Percentiles rank a stretch among this genome's conserved stretches.
phyloP scores from a whole-genome alignment of 2,113 vertebrate genomes.

The Eira barbara region DNA sequence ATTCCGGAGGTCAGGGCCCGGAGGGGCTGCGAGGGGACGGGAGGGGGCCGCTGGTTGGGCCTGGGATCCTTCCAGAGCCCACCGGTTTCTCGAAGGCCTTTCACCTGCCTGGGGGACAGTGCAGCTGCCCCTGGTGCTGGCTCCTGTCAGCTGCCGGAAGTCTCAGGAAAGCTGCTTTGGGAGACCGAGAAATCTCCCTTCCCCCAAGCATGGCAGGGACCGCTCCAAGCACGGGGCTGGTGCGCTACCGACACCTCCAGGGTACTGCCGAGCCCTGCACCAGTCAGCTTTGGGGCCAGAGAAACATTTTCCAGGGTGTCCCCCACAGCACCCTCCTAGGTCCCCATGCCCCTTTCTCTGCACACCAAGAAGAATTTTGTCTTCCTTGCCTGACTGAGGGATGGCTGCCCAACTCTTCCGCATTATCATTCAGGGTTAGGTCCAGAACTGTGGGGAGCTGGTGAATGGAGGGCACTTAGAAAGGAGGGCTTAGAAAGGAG shows the following conservation, averaged over 20 bases:
- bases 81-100: neutral
- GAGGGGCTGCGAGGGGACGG: slow-evolving; percentile 65
- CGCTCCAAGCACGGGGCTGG: too few relatives aligned
- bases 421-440: neutral
- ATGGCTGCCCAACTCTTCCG: neutral
- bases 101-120: neutral
- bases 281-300: neutral
- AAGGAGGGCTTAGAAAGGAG: neutral
- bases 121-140: neutral
- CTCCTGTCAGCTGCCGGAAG: neutral
- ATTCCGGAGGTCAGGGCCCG: slow-evolving; percentile 60
- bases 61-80: neutral
- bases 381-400: neutral
- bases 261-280: too few relatives aligned
- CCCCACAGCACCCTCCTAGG: neutral
- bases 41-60: neutral
- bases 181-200: neutral
- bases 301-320: neutral
- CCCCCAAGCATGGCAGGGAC: neutral
- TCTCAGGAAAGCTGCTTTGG: neutral
- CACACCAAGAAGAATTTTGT: neutral
- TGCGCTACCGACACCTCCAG: neutral
- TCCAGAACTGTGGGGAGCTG: neutral
- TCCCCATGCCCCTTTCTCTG: neutral
- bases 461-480: accelerated